A percentile compares a stretch with the other conserved stretches of the same genome.
Conservation (phyloP, 2,888 invertebrate genomes). For the Drosophila pullipes region DNA sequence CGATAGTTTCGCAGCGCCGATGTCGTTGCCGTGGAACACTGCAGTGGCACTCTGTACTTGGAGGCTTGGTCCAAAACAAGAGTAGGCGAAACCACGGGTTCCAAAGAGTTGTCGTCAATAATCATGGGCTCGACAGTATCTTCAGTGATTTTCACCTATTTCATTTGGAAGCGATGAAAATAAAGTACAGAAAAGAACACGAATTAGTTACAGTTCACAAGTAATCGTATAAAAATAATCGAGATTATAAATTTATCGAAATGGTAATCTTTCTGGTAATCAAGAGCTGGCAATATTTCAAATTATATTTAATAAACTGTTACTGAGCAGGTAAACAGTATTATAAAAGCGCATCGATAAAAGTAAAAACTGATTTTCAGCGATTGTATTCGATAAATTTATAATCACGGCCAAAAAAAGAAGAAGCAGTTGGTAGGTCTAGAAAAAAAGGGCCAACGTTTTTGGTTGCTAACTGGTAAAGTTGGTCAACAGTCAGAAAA, state of each 20-base stretch:
- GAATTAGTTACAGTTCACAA: conserved; percentile 17
- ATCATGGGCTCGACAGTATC: conserved; percentile 54
- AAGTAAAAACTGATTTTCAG: background rate
- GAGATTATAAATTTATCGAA: conserved; percentile 8
- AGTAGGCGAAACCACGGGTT: conserved; percentile 22
- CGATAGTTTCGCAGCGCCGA: conserved; percentile 78
- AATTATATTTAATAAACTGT: background rate
- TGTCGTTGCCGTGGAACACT: conserved; percentile 65
- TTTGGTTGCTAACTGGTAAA: background rate
- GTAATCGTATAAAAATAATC: background rate
- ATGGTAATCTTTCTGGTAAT: background rate
- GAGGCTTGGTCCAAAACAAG: conserved; percentile 22
- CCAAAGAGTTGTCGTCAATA: conserved; percentile 67
- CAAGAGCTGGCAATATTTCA: background rate
- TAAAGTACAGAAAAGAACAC: conserved; percentile 19
- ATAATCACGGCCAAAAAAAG: background rate
- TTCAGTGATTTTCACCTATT: conserved; percentile 40
- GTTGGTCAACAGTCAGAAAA: background rate
- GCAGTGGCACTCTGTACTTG: conserved; percentile 57
- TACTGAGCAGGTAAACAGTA: no score
- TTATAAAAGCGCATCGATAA: background rate
- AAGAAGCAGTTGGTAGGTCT: conserved; percentile 20
- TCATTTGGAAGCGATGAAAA: conserved; percentile 17
- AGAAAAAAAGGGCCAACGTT: background rate
- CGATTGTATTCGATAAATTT: conserved; percentile 5